phyloP scores from a whole-genome alignment of 2,113 vertebrate species.

The Machaerirhynchus nigripectus region DNA sequence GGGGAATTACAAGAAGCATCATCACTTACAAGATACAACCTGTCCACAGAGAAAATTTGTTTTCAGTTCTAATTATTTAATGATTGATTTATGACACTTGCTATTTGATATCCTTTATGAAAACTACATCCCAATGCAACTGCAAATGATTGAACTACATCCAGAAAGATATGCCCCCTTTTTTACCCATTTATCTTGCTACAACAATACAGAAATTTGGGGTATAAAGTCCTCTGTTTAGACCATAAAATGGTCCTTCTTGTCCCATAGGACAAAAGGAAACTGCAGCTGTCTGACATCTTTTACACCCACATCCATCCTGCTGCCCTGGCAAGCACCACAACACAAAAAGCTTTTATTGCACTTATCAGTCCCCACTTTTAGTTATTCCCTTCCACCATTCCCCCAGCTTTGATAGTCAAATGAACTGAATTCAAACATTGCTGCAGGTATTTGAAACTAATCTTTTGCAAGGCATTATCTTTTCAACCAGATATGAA shows the following conservation, averaged over 20 bases:
- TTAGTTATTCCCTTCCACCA: neutral
- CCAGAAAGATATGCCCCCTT: neutral
- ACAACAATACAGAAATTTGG: fast-evolving
- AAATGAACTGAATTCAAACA: neutral
- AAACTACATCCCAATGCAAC: neutral
- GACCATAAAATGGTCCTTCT: neutral
- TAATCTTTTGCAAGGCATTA: neutral
- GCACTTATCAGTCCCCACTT: neutral
- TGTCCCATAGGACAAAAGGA: neutral
- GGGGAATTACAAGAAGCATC: neutral
- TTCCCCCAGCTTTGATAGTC: neutral
- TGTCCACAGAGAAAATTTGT: neutral
- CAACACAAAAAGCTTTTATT: neutral
- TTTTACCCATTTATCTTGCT: neutral
- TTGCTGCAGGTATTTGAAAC: neutral
- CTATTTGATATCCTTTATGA: neutral
- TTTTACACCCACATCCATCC: neutral
- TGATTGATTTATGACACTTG: neutral
- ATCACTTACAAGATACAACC: neutral
- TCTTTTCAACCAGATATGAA: neutral
- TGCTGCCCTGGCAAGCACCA: neutral
- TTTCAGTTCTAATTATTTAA: neutral
- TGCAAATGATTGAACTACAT: neutral
- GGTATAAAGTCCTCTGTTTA: neutral
- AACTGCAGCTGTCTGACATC: neutral